These are phyloP conservation scores for Aphelocoma californica DNA, from an alignment of 2,797 vertebrate genomes.

Conservation along the genomic window DNA sequence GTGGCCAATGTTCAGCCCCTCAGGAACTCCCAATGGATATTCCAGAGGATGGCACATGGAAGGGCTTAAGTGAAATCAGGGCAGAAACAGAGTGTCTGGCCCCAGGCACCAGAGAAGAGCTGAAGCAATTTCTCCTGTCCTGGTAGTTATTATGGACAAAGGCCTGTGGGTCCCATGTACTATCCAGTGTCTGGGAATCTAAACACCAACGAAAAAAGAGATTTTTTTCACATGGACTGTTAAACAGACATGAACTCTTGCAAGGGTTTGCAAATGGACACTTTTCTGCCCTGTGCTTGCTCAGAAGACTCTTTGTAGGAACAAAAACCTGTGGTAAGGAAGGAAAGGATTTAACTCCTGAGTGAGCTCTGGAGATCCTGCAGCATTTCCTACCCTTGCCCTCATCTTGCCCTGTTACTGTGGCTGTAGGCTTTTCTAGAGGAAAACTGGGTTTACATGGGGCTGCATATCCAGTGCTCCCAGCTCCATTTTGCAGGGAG, in stretches of 20 bases:
- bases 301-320: background rate
- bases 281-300: background rate
- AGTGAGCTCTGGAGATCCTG: background rate
- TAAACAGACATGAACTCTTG: background rate
- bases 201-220: background rate
- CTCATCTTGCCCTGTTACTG: background rate
- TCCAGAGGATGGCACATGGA: background rate
- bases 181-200: background rate
- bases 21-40: background rate
- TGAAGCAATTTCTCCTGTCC: background rate
- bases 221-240: background rate
- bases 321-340: background rate
- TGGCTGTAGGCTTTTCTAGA: background rate
- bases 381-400: background rate
- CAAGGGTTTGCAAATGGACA: background rate
- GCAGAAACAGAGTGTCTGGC: background rate
- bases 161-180: background rate
- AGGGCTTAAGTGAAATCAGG: background rate
- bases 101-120: background rate
- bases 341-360: background rate
- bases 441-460: fast-evolving
- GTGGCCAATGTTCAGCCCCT: fast-evolving
- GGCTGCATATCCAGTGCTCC: background rate
- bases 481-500: background rate
- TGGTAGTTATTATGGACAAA: background rate